Conservation (phyloP, 2,888 invertebrate genomes). For the Papilio gigon region DNA sequence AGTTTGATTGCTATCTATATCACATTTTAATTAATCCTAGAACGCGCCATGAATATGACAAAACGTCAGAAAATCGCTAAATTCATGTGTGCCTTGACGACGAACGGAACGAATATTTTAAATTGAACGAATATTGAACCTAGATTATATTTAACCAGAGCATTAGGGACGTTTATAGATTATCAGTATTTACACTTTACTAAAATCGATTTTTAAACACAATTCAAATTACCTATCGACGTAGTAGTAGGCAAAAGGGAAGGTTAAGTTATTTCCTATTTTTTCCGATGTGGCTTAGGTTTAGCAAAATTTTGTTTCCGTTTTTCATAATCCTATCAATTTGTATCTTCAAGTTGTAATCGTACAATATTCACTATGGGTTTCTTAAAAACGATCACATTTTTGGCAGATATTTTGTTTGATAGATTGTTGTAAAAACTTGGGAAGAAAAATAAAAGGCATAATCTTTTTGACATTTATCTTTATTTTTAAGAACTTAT, state of each 20-base stretch:
- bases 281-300: too few relatives aligned
- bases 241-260: neutral
- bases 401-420: too few relatives aligned
- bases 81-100: slow-evolving; percentile 40
- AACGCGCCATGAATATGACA: slow-evolving; percentile 59
- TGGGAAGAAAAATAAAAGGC: neutral
- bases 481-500: neutral
- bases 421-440: neutral
- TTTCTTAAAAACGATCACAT: too few relatives aligned
- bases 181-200: neutral
- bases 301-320: too few relatives aligned
- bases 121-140: slow-evolving; percentile 41
- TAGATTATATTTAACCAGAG: neutral
- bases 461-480: neutral
- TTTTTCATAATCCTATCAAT: neutral
- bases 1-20: slow-evolving; percentile 39
- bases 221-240: neutral
- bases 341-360: neutral
- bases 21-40: slow-evolving; percentile 54
- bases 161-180: neutral
- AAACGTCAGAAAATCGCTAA: slow-evolving; percentile 49
- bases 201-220: neutral
- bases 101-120: slow-evolving; percentile 43
- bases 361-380: too few relatives aligned
- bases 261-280: too few relatives aligned